Evolutionary conservation across 1,140 invertebrate genomes (phyloP), one percentile per base, ranked within the genome.

Genomic region (Sinonovacula constricta): DNA sequence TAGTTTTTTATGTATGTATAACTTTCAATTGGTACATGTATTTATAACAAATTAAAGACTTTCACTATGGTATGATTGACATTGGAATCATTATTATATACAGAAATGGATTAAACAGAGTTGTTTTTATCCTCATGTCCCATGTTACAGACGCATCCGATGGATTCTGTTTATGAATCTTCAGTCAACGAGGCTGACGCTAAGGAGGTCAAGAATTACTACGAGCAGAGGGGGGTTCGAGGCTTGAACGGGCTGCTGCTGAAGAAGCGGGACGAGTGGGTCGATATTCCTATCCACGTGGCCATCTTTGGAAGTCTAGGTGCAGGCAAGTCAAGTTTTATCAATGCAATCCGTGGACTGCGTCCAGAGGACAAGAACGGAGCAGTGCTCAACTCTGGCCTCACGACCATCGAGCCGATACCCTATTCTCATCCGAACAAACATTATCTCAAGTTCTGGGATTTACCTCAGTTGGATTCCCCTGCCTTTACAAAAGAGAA

Each of bases 311-410:
- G 80, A 7, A 51, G 14, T 12, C 33, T 57, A 5, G 80, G 80
- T 24, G 66, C 56, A 24, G 80, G 80, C 2, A 81, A 81, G 39
- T 81, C 80, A 63, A 81, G 65, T 74, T 81, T 81, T 56, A 81
- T 81, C 34, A 81, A 81, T 59, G 51, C 36, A 2, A 81, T 81
- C 15, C 30, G 80, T n/a, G 67, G 76, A 24, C 59, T 81, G 1
- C 72, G 62, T 34, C 28, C 30, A 33, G 51, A 72, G 12, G 77
- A 80, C 33, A 68, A 63, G 51, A 74, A 67, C 33, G 72, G 59
- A 18, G 80, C 80, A 18, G 65, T 33, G 30, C 51, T 79, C 7
- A 74, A 74, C 28, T 33, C 28, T 22, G 77, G 65, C 10, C 28
- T 74, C 34, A 78, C 74, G 28, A 81, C 80, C 7, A 74, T 66